Base-by-base conservation (phyloP, 2,888 invertebrate genomes). In the Dicranocentrus wangi region DNA sequence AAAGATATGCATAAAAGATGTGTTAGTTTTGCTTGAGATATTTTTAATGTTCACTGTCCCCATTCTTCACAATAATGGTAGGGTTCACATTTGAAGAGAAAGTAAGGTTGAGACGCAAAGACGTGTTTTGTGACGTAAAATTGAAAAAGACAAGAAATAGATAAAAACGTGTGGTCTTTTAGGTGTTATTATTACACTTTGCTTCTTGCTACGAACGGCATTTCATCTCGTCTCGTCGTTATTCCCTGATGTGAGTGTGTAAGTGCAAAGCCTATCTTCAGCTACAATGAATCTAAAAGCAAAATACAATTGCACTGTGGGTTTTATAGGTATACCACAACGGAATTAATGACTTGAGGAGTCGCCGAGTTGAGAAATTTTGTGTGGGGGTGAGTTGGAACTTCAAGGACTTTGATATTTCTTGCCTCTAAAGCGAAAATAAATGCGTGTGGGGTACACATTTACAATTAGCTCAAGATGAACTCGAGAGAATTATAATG, bases 21-120 rank as follows among this genome's bases (percentile, higher is more conserved):
- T 63, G 63, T 63, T 63, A 63, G 63, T 63, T 63, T 63, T 63
- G 63, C 63, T 42, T 63, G 63, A 63, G 42, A 63, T 63, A 63
- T 63, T 63, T 63, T 39, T 63, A 63, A 63, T 63, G 63, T 63
- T 63, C 63, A 39, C 63, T 63, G 42, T 63, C 63, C 42, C 23
- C 42, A 61, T 63, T 42, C 63, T 23, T 60, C 60, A 27, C 19
- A 21, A 60, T 60, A 28, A 60, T 28, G 60, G 13, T 60, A n/a
- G 47, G 47, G 47, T n/a, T 10, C 13, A 47, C n/a, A n/a, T 2
- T 47, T 47, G 55, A 19, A 23, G 55, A 23, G 28, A 39, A 21
- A 63, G 43, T 10, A 32, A 23, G 21, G n/a, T 3, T 7, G 21
- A 32, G 32, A 39, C 21, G n/a, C 3, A 27, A 42, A 63, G 63